Base-by-base conservation (phyloP, 2,113 vertebrate genomes). In the Mormyrus iriodes region DNA sequence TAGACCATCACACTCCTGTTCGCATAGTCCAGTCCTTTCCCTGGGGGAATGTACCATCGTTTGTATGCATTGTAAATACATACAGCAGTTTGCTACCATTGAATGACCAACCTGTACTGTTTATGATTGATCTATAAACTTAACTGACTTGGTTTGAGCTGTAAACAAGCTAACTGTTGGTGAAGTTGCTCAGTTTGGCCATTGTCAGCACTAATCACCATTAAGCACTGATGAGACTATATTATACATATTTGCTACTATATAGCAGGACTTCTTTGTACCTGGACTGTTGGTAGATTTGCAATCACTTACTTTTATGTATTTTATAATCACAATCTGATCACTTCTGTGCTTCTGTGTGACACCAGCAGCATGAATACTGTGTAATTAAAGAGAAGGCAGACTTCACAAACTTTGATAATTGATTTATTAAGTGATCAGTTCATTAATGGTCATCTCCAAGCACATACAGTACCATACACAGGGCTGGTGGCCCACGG, bases 391-490 rank as follows among this genome's bases (percentile, higher is more conserved):
- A 44, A 55, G 31, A 87, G 10, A 31, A 17, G 21, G 3, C 24
- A 48, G 35, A n/a, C 35, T 61, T 65, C 19, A 65, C 46, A 4
- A 21, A 61, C 6, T 19, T 27, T 44, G 21, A 10, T 61, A 44
- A 44, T 44, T 87, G 55, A 61, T 87, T 87, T 87, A 87, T 87
- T 87, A 65, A n/a, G 19, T 44, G 6, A 65, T 87, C 15, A 87
- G 39, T 58, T 61, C 52, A 87, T 53, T 55, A 86, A 55, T 42
- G 13, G 53, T 35, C 53, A 15, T 58, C 21, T 87, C 86, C 12
- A 9, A 87, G 10, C 19, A 24, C 35, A 86, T 86, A 49, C 65
- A 35, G 27, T 86, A 84, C 8, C 0, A 39, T 39, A 86, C n/a
- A 58, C 27, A 44, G 49, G 39, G 86, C 55, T 87, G 52, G 27